phyloP scores from a whole-genome alignment of 2,113 vertebrate genomes.

The Artemisiospiza belli region DNA sequence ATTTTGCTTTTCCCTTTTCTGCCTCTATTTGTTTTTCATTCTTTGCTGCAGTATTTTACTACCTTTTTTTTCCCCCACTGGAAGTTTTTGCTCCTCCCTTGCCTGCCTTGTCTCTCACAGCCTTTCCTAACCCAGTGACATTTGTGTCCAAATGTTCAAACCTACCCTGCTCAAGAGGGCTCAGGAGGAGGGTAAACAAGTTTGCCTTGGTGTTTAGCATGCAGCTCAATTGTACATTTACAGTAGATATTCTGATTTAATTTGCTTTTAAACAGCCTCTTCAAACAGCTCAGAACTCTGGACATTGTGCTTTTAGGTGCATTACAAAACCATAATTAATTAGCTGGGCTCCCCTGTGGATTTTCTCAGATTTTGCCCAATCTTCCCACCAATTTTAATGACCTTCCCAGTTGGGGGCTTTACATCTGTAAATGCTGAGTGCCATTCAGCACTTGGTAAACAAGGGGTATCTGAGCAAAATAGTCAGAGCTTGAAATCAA shows the following conservation, averaged over 20 bases:
- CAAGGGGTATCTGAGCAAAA: slow-evolving; percentile 54
- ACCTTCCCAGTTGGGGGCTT: slow-evolving; percentile 66
- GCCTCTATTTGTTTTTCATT: slow-evolving; percentile 4
- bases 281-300: slow-evolving; percentile 52
- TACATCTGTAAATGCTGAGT: slow-evolving; percentile 64
- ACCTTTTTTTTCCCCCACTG: neutral
- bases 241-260: slow-evolving; percentile 66
- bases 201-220: slow-evolving; percentile 27
- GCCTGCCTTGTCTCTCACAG: neutral
- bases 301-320: slow-evolving; percentile 60
- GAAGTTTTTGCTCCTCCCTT: neutral
- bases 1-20: neutral
- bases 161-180: slow-evolving; percentile 7
- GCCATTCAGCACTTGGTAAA: slow-evolving; percentile 58
- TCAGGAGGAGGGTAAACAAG: slow-evolving; percentile 53
- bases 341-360: slow-evolving; percentile 63
- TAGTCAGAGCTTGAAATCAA: slow-evolving; percentile 48
- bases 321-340: slow-evolving; percentile 67
- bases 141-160: slow-evolving; percentile 27
- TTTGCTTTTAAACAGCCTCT: slow-evolving; percentile 68
- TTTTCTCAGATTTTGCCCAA: slow-evolving; percentile 66
- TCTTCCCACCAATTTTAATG: slow-evolving; percentile 68
- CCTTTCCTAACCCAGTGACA: neutral
- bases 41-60: neutral
- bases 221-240: slow-evolving; percentile 59